phyloP scores from a whole-genome alignment of 35 echinoderm and acorn worm species.

The Lytechinus pictus region DNA sequence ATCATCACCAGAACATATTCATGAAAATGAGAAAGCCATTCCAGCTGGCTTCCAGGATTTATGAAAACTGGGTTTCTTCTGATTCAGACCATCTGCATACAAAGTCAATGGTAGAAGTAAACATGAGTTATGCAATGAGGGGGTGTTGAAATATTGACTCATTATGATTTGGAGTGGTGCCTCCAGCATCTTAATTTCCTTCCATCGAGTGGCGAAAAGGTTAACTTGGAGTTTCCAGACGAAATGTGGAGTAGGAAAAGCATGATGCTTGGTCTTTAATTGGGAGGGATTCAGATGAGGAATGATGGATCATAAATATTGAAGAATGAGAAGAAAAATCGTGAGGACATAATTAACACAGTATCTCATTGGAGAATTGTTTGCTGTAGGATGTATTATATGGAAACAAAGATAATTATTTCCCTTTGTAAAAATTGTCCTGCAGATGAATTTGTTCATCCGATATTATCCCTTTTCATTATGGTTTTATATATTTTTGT shows the following conservation, averaged over 20 bases:
- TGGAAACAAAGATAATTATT: too few species aligned
- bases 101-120: background rate
- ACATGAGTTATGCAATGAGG: background rate
- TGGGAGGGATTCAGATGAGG: background rate
- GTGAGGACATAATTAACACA: too few species aligned
- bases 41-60: background rate
- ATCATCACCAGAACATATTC: too few species aligned
- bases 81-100: background rate
- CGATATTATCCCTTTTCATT: too few species aligned
- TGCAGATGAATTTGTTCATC: too few species aligned
- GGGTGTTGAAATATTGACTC: constrained; percentile 1
- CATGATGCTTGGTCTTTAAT: background rate
- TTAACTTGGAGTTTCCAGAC: background rate
- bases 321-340: too few species aligned
- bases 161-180: background rate
- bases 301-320: background rate
- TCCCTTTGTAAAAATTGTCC: too few species aligned
- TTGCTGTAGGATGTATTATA: too few species aligned
- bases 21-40: background rate
- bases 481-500: too few species aligned
- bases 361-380: too few species aligned
- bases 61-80: background rate
- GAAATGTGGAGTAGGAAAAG: background rate
- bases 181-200: constrained; percentile 11
- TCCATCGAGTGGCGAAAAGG: background rate